Conservation (phyloP, 2,113 vertebrate species). For the Oryzias curvinotus region DNA sequence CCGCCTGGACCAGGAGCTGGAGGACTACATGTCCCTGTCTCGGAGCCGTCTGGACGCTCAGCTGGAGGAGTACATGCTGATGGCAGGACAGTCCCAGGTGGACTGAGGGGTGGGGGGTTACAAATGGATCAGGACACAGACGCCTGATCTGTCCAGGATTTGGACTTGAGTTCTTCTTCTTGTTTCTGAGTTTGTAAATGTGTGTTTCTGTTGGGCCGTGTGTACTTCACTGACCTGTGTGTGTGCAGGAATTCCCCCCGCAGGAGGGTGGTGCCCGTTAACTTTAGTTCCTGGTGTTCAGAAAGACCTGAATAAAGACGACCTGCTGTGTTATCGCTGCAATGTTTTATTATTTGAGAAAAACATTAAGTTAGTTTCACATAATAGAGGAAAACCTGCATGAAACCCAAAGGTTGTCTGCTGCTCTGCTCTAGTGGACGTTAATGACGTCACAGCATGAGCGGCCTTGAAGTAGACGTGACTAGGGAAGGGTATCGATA, state of each 20-base stretch:
- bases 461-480: no score
- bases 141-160: constrained; percentile 1
- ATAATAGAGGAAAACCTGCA: no score
- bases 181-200: background rate
- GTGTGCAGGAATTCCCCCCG: constrained; percentile 4
- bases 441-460: no score
- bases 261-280: background rate
- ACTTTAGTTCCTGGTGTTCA: background rate
- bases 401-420: no score
- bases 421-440: no score
- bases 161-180: background rate
- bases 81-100: background rate
- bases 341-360: no score
- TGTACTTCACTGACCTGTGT: constrained; percentile 26
- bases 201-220: background rate
- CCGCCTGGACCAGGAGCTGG: constrained; percentile 86
- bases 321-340: background rate
- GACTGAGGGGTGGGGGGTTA: constrained; percentile 3
- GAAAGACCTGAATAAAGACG: background rate
- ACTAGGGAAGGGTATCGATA: no score
- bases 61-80: constrained; percentile 92
- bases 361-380: no score
- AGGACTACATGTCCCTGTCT: constrained; percentile 91
- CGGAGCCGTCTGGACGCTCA: constrained; percentile 86
- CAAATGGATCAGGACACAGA: background rate